A percentile compares a stretch with the other conserved stretches of the same genome.
phyloP scores from a whole-genome alignment of 2,888 invertebrate species.

The Terebella lapidaria region DNA sequence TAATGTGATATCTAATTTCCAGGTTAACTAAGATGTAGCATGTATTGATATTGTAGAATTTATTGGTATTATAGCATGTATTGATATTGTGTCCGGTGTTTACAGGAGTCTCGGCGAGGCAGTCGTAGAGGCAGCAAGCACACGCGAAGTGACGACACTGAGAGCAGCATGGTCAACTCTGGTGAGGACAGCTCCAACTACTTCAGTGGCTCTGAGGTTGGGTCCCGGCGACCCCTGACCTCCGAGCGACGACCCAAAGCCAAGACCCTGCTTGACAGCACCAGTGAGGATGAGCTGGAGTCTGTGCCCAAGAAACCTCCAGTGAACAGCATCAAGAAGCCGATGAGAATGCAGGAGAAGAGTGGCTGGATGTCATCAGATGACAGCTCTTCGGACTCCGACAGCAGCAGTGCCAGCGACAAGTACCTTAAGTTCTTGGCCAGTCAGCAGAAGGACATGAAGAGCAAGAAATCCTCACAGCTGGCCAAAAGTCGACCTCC shows the following conservation, averaged over 20 bases:
- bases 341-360: no score
- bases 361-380: neutral
- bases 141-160: constrained; percentile 5
- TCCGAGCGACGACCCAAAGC: neutral
- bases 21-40: no score
- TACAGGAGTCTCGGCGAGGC: no score
- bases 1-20: no score
- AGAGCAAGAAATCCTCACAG: neutral
- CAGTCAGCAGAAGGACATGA: neutral
- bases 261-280: neutral
- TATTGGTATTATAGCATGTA: no score
- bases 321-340: neutral
- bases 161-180: constrained; percentile 30
- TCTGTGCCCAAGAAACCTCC: neutral
- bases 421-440: neutral
- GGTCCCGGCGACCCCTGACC: neutral
- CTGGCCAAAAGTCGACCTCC: neutral
- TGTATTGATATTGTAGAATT: no score
- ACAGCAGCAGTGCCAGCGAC: constrained; percentile 3
- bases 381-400: constrained; percentile 1
- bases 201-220: neutral
- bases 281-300: neutral
- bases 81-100: no score
- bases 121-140: neutral
- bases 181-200: constrained; percentile 21